Evolutionary conservation across 1,140 invertebrate genomes (phyloP), one percentile per base, ranked within the genome.

Genomic region (Drosophila rhopaloa): DNA sequence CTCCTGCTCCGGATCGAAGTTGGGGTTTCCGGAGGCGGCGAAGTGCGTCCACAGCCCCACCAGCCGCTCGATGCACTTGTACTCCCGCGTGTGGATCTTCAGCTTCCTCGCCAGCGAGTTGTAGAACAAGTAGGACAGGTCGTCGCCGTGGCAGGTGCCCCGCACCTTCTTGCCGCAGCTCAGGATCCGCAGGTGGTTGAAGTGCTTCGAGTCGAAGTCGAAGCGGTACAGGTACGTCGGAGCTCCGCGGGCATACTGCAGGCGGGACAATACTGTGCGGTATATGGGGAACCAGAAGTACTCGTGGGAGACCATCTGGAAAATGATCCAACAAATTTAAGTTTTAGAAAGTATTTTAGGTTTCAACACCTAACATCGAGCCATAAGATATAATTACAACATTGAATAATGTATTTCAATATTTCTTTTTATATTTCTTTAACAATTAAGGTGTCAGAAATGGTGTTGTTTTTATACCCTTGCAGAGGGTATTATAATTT

Each of bases 51-150:
- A 93, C 53, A 94, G 73, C 62, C 92, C 89, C 10, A 92, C 89
- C 19, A 92, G 40, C 2, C 76, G 66, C 59, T 92, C 86, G 46
- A 93, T 93, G 38, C 92, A 83, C 80, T 88, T 91, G 46, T 93
- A 93, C 27, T 91, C 92, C 10, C 74, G 79, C 5, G 91, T 82
- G 47, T 86, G 91, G n/a, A 66, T 82, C 63, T 93, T 91, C 79
- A 92, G 74, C 54, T 93, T 93, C 11, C 85, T 74, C 27, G 93
- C 93, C 48, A 94, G 76, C 44, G 85, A 88, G 47, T 93, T 94
- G 75, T 93, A 93, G 76, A 95, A 96, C 19, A 95, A 76, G 90
- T 95, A 95, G 50, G 94, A 95, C 6, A 95, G 58, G 68, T 96
- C 95, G 61, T 96, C 95, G 2, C 93, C 94, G 78, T 96, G 95